These are phyloP conservation scores for Meandrusa payeni DNA, from an alignment of 2,888 invertebrate species.

Conservation along the genomic window DNA sequence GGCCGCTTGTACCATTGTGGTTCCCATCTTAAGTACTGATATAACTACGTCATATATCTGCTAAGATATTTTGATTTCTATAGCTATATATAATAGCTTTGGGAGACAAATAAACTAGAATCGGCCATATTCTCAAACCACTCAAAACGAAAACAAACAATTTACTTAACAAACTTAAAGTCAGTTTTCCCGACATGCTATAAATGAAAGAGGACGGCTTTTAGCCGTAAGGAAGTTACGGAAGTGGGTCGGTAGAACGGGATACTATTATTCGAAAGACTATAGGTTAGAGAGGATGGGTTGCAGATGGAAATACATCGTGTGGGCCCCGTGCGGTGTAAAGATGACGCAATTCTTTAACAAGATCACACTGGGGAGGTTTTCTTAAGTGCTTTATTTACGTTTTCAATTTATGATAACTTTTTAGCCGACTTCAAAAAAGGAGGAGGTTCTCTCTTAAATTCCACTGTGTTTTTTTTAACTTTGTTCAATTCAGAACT, in stretches of 20 bases:
- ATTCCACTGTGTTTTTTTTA: too few species aligned
- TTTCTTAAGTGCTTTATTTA: slow-evolving; percentile 38
- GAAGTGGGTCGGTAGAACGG: slow-evolving; percentile 8
- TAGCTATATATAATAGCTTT: background rate
- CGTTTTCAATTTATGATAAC: slow-evolving; percentile 40
- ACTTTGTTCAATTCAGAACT: too few species aligned
- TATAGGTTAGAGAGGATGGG: background rate
- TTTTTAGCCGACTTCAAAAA: too few species aligned
- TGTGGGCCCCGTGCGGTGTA: slow-evolving; percentile 33
- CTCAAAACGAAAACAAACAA: slow-evolving; percentile 9
- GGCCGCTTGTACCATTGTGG: too few species aligned
- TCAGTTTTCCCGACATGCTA: background rate
- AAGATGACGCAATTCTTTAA: slow-evolving; percentile 38
- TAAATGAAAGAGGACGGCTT: slow-evolving; percentile 7
- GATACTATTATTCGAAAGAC: slow-evolving; percentile 4
- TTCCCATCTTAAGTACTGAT: too few species aligned
- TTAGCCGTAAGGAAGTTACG: background rate
- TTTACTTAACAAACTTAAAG: slow-evolving; percentile 9
- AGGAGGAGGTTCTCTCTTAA: too few species aligned
- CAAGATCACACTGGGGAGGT: slow-evolving; percentile 35
- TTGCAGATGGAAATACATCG: slow-evolving; percentile 12
- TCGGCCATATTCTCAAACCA: slow-evolving; percentile 1
- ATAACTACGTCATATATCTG: too few species aligned
- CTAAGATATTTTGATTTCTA: too few species aligned
- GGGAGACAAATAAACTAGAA: background rate